These are phyloP conservation scores for Ahaetulla prasina DNA, from an alignment of 2,113 vertebrate species.

Conservation along the genomic window DNA sequence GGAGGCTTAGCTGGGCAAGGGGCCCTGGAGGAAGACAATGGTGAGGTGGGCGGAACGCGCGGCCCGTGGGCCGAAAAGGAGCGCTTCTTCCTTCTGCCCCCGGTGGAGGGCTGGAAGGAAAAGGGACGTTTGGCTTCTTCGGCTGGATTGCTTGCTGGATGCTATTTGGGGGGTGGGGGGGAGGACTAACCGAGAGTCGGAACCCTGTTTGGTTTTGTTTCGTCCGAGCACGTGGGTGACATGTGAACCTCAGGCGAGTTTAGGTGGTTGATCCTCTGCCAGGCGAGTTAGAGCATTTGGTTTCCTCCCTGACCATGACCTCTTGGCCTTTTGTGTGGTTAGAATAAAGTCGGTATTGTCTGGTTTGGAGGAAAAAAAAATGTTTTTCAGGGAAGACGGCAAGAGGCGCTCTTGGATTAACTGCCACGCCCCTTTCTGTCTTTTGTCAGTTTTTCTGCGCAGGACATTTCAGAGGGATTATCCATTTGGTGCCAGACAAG, in stretches of 20 bases:
- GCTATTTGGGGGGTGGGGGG: background rate
- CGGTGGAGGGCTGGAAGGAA: background rate
- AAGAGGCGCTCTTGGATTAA: background rate
- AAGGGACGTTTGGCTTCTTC: background rate
- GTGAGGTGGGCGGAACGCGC: background rate
- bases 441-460: background rate
- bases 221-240: background rate
- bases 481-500: background rate
- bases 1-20: background rate
- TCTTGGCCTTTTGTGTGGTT: background rate
- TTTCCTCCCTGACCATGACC: background rate
- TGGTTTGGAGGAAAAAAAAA: too few relatives aligned
- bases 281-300: background rate
- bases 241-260: background rate
- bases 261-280: background rate
- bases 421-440: conserved; percentile 7
- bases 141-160: background rate
- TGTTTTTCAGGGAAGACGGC: background rate
- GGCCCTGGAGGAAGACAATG: background rate
- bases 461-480: background rate
- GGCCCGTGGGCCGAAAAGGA: background rate
- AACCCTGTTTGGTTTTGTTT: background rate
- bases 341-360: background rate
- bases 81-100: background rate
- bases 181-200: background rate